Percentiles rank a stretch among this genome's conserved stretches.
phyloP scores from a whole-genome alignment of 2,113 vertebrate genomes.

The Leucoraja erinaceus region DNA sequence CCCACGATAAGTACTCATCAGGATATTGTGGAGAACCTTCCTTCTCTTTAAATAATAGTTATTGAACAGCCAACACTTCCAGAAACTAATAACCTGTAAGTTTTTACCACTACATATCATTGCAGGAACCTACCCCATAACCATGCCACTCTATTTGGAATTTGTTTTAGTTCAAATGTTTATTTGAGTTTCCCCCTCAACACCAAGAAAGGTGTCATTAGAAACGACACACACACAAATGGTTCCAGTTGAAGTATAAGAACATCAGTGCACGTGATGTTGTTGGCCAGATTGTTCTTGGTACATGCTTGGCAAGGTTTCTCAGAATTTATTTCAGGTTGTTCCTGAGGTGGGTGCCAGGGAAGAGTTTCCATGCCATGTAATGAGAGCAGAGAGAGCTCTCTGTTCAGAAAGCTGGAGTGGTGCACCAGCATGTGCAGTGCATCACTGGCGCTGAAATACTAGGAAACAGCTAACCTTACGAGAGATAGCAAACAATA shows the following conservation, averaged over 20 bases:
- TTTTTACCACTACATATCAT: background rate
- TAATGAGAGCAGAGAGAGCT: background rate
- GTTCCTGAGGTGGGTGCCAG: background rate
- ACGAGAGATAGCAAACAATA: background rate
- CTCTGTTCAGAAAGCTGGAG: background rate
- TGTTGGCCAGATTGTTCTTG: background rate
- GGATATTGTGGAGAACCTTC: background rate
- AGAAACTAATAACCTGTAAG: background rate
- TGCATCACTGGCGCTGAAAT: background rate
- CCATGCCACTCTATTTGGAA: background rate
- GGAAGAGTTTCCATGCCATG: background rate
- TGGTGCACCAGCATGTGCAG: background rate
- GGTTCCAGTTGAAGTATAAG: background rate
- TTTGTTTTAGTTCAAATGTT: background rate
- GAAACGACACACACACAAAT: background rate
- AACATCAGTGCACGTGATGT: background rate
- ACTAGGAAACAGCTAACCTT: background rate
- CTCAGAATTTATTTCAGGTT: background rate
- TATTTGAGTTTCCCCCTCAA: background rate
- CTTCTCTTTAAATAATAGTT: background rate
- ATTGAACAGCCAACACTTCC: too few relatives aligned
- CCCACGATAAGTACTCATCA: background rate
- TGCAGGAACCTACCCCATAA: background rate
- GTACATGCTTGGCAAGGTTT: background rate
- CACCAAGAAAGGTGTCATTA: background rate